Evolutionary conservation across 2,113 vertebrate genomes (phyloP).

Genomic region (Hiodon alosoides): DNA sequence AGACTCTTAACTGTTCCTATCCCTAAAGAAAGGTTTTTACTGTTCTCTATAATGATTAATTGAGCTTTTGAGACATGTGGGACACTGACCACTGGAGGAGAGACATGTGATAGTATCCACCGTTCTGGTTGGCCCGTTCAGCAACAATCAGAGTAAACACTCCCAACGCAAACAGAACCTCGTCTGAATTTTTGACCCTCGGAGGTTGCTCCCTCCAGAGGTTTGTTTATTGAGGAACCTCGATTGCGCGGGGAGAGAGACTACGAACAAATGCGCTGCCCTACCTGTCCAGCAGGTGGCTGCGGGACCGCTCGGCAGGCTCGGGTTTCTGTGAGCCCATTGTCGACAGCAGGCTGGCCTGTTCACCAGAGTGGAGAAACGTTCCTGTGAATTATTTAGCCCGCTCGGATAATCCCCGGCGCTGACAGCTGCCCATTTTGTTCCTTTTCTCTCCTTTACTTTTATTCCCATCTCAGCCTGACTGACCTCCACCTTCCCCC

Average conservation of each 20-base stretch:
- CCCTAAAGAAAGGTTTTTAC: neutral
- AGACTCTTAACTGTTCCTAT: neutral
- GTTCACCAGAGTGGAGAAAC: slow-evolving; percentile 51
- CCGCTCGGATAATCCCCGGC: slow-evolving; percentile 22
- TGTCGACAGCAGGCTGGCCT: slow-evolving; percentile 45
- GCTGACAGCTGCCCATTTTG: slow-evolving; percentile 25
- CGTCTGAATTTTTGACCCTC: neutral
- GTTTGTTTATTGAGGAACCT: neutral
- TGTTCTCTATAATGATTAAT: neutral
- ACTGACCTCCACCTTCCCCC: slow-evolving; percentile 20
- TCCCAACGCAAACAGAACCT: neutral
- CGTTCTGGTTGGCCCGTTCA: neutral
- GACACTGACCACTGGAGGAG: slow-evolving; percentile 15
- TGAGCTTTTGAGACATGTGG: neutral
- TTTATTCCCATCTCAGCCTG: neutral
- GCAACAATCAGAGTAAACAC: neutral
- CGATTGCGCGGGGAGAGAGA: neutral
- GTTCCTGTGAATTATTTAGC: slow-evolving; percentile 57
- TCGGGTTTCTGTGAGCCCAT: slow-evolving; percentile 43
- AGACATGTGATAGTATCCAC: neutral
- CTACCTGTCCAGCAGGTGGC: slow-evolving; percentile 3
- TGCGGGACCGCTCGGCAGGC: slow-evolving; percentile 2
- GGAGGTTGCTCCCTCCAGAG: neutral
- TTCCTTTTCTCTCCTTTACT: neutral
- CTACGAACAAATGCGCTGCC: neutral